Conservation (phyloP, 2,113 vertebrate genomes). For the Mesoclemmys tuberculata region DNA sequence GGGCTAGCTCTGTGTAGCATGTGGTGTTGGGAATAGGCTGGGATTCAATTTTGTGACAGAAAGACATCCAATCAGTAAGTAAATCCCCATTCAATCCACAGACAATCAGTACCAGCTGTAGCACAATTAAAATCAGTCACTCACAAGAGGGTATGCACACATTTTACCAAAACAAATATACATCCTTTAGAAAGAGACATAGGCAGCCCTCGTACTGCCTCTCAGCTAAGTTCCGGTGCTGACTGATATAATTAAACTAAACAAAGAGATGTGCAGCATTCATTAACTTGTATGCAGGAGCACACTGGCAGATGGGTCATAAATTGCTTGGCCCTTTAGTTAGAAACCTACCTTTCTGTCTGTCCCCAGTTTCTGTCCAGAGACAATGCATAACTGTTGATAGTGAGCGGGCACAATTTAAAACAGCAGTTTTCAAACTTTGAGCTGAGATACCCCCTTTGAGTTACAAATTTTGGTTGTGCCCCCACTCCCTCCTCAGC, state of each 20-base stretch:
- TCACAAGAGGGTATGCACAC: neutral
- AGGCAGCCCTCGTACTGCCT: neutral
- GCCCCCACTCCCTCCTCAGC: too few species aligned
- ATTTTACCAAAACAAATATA: neutral
- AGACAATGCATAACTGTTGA: neutral
- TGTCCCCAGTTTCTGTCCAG: neutral
- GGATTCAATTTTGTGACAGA: neutral
- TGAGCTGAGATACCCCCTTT: neutral
- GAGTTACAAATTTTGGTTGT: too few species aligned
- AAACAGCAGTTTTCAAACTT: neutral
- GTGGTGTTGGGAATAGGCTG: neutral
- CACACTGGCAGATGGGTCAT: neutral
- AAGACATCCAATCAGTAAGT: neutral
- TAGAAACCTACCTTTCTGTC: neutral
- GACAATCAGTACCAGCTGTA: neutral
- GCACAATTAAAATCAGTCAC: neutral
- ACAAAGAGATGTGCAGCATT: neutral
- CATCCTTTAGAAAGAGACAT: neutral
- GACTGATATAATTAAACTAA: neutral
- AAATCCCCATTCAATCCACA: neutral
- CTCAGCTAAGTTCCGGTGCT: neutral
- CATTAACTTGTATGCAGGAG: neutral
- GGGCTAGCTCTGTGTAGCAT: neutral
- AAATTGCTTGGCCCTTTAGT: neutral
- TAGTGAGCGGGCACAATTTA: neutral